Percentiles rank a stretch among this genome's conserved stretches.
These are phyloP conservation scores for Stylophora pistillata DNA, from an alignment of 64 coral and sea anemone species.

Conservation along the genomic window DNA sequence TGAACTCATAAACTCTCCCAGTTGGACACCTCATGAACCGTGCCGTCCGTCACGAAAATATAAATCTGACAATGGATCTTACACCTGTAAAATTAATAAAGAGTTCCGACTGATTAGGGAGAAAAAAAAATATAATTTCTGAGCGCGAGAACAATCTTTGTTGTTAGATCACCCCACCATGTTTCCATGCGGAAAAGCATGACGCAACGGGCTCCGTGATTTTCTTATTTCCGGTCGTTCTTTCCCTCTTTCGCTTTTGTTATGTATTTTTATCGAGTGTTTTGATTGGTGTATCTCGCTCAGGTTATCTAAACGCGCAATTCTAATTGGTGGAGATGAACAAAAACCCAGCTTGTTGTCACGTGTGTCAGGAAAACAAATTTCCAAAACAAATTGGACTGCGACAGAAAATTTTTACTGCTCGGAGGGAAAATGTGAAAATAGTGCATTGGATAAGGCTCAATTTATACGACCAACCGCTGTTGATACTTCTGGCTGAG, in stretches of 20 bases:
- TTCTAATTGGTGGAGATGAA: slow-evolving; percentile 42
- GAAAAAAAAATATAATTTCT: neutral
- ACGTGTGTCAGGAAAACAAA: slow-evolving; percentile 20
- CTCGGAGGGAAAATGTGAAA: neutral
- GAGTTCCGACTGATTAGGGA: neutral
- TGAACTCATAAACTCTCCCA: slow-evolving; percentile 16
- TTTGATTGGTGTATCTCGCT: slow-evolving; percentile 11
- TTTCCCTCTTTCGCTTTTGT: neutral
- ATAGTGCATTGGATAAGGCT: neutral
- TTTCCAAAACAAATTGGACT: slow-evolving; percentile 31
- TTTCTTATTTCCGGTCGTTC: slow-evolving; percentile 32
- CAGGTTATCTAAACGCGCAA: slow-evolving; percentile 16
- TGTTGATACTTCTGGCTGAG: neutral
- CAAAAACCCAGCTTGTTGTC: slow-evolving; percentile 17
- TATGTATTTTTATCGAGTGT: neutral
- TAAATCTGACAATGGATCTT: neutral
- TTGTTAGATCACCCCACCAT: neutral
- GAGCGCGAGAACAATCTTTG: neutral
- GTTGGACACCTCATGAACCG: neutral
- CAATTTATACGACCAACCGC: neutral
- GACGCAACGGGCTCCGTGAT: slow-evolving; percentile 24
- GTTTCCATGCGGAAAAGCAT: neutral
- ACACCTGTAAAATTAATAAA: neutral
- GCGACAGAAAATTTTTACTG: neutral
- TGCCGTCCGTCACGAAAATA: slow-evolving; percentile 30